Conservation (phyloP, 2,888 invertebrate genomes). For the Platycheirus rosarum region DNA sequence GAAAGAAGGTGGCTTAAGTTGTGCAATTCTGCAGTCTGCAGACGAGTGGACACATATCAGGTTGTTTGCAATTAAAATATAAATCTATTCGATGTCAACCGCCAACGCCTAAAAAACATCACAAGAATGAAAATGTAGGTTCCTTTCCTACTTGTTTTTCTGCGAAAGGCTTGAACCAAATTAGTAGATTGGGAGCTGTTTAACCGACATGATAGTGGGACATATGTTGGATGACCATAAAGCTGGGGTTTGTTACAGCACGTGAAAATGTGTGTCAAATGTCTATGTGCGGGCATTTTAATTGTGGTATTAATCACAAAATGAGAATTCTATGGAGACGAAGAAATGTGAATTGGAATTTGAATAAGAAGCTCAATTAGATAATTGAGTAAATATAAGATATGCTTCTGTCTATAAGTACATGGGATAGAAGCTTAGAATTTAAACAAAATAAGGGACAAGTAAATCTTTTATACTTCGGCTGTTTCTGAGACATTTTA, state of each 20-base stretch:
- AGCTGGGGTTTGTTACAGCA: slow-evolving; percentile 33
- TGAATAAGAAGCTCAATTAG: too few species aligned
- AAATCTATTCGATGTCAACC: slow-evolving; percentile 39
- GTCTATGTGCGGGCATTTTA: slow-evolving; percentile 15
- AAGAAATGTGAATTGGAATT: too few species aligned
- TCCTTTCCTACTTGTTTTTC: slow-evolving; percentile 31
- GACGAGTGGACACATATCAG: slow-evolving; percentile 25
- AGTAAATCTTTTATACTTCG: too few species aligned
- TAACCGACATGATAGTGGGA: neutral
- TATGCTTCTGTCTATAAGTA: too few species aligned
- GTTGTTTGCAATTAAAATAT: slow-evolving; percentile 64
- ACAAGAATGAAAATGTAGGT: slow-evolving; percentile 13
- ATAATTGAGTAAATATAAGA: too few species aligned
- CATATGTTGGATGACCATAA: slow-evolving; percentile 21
- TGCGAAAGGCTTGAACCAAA: slow-evolving; percentile 22
- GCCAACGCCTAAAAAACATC: slow-evolving; percentile 54
- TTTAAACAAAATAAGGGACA: too few species aligned
- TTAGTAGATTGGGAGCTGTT: neutral
- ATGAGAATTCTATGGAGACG: too few species aligned
- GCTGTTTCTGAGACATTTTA: too few species aligned
- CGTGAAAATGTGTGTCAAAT: slow-evolving; percentile 61
- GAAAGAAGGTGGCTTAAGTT: slow-evolving; percentile 21
- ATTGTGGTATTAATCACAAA: too few species aligned
- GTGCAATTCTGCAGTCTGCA: neutral
- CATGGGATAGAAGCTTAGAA: too few species aligned